Evolutionary conservation across 2,888 invertebrate genomes (phyloP), one percentile per base, ranked within the genome.

Genomic region (Pollenia amentaria): DNA sequence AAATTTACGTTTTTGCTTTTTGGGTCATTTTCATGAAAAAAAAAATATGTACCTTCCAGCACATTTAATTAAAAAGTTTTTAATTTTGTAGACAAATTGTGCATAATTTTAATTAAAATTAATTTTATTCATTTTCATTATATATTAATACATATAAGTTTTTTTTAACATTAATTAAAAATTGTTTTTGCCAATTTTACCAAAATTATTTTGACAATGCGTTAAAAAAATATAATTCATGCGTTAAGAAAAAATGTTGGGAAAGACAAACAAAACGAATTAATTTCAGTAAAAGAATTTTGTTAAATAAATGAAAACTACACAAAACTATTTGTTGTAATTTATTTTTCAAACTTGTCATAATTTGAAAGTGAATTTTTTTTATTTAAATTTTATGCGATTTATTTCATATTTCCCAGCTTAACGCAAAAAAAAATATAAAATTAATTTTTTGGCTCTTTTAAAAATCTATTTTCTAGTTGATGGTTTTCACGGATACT

Each of bases 321-420:
- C 57, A 77, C 18, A 51, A 38, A 76, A 84, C 70, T 16, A 77
- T 65, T 78, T 72, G 70, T 77, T 77, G 76, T 60, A 65, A 55
- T 60, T 51, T 67, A 84, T 84, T 78, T 75, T 60, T 65, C 48
- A 67, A 51, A 80, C 51, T 77, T 87, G 72, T 72, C 76, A 80
- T 12, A 65, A 75, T 60, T 46, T 70, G 65, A 76, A 83, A 86
- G 72, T 76, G 79, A 83, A 82, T 82, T 64, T 78, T 70, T 3
- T 65, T 67, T 72, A 1, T 60, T 75, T 64, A 51, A 29, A 16
- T 21, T 48, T 10, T 44, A 60, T 21, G 46, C 38, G 16, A 69
- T 78, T 60, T 18, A 18, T 70, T 29, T 48, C 70, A 21, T 12
- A 6, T 14, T 14, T 62, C 42, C 64, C n/a, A 7, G 9, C n/a